A percentile compares a stretch with the other conserved stretches of the same genome.
phyloP scores from a whole-genome alignment of 2,113 vertebrate genomes.

The Misgurnus mizolepis region DNA sequence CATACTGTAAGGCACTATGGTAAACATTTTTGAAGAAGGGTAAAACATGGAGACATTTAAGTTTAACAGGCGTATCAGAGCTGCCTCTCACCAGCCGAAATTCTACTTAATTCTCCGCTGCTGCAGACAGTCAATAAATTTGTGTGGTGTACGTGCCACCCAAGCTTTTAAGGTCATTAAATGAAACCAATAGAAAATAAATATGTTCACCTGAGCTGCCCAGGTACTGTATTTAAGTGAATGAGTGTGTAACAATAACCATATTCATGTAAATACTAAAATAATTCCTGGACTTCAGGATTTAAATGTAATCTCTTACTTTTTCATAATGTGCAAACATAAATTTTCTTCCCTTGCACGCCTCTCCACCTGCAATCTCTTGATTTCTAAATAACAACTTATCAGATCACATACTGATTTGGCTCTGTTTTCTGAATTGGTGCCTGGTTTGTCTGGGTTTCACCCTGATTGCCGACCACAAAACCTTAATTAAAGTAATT shows the following conservation, averaged over 20 bases:
- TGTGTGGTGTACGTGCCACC: background rate
- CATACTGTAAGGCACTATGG: background rate
- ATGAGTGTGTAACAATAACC: background rate
- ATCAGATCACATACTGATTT: slow-evolving; percentile 3
- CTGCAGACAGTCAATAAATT: slow-evolving; percentile 16
- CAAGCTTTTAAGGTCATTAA: background rate
- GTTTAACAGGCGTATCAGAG: background rate
- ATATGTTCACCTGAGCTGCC: too few relatives aligned
- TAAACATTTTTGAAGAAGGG: slow-evolving; percentile 17
- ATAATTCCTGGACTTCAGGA: background rate
- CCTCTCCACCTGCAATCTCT: background rate
- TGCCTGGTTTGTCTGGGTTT: background rate
- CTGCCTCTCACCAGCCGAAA: background rate
- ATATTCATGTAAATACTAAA: background rate
- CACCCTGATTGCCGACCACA: slow-evolving; percentile 16
- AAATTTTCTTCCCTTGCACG: background rate
- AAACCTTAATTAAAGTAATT: slow-evolving; percentile 39
- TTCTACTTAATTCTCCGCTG: slow-evolving; percentile 20
- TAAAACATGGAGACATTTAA: slow-evolving; percentile 13
- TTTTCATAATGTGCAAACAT: slow-evolving; percentile 6
- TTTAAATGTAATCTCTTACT: background rate
- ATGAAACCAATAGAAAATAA: background rate
- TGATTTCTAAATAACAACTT: slow-evolving; percentile 26
- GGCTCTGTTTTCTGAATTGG: slow-evolving; percentile 9
- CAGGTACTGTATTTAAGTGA: background rate